A percentile compares a stretch with the other conserved stretches of the same genome.
Conservation (phyloP, 2,113 vertebrate genomes). For the Pelodiscus sinensis region DNA sequence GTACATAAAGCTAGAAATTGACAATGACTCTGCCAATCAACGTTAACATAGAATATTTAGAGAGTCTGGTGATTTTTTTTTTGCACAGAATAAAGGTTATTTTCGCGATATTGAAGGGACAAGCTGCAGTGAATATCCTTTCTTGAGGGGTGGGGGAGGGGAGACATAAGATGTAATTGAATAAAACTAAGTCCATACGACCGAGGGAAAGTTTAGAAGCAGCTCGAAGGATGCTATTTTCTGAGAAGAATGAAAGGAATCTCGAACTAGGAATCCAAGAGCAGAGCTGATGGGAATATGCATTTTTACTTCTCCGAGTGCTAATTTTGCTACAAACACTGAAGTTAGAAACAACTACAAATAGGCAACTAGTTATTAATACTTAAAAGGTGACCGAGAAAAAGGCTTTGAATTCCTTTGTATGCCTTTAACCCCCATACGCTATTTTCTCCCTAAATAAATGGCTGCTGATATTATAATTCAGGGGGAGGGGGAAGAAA, state of each 20-base stretch:
- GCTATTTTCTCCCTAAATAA: not conserved
- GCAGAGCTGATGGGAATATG: constrained; percentile 60
- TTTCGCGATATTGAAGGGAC: not conserved
- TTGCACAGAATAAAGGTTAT: not conserved
- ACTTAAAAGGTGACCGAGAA: not conserved
- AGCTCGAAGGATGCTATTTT: constrained; percentile 33
- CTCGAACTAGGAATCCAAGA: constrained; percentile 45
- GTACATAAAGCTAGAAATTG: constrained; percentile 27
- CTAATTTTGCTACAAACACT: constrained; percentile 66
- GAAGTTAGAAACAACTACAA: constrained; percentile 71
- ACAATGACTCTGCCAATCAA: constrained; percentile 20
- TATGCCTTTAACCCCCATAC: not conserved
- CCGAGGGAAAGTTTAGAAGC: constrained; percentile 48
- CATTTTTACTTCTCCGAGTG: constrained; percentile 67
- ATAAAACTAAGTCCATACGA: not conserved
- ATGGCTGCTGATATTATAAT: not conserved
- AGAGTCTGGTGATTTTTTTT: not conserved
- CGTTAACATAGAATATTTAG: not conserved
- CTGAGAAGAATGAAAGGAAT: constrained; percentile 32
- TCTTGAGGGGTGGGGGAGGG: not conserved
- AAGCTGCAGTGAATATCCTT: not conserved
- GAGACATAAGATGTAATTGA: constrained; percentile 9
- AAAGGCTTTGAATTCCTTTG: constrained; percentile 14
- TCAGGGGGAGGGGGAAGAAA: not conserved
- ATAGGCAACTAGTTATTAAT: constrained; percentile 53